Evolutionary conservation across 2,888 invertebrate species (phyloP).

Genomic region (Zaprionus obscuricornis): DNA sequence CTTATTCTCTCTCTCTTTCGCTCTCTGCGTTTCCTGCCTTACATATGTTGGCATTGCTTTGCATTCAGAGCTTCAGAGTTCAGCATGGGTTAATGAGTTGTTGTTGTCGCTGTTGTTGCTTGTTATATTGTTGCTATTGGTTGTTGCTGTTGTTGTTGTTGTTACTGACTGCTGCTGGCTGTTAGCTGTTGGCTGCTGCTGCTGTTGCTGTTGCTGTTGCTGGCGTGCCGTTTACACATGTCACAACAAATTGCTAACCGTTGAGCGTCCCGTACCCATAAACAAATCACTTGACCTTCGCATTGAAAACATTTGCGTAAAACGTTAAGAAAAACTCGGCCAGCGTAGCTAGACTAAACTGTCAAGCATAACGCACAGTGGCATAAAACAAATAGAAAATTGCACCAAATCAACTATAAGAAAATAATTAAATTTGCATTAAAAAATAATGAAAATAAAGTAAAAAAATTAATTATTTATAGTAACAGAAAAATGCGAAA

Average conservation of each 20-base stretch:
- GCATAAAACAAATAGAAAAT: background rate
- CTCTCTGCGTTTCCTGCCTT: constrained; percentile 17
- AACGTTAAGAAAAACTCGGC: constrained; percentile 46
- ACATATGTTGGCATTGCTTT: constrained; percentile 43
- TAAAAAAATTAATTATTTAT: background rate
- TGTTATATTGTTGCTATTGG: constrained; percentile 20
- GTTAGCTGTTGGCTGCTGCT: constrained; percentile 21
- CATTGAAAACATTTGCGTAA: constrained; percentile 61
- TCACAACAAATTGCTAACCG: constrained; percentile 77
- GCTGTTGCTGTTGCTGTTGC: constrained; percentile 31
- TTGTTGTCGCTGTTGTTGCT: constrained; percentile 49
- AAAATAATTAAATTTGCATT: no score
- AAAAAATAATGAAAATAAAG: background rate
- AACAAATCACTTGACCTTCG: constrained; percentile 72
- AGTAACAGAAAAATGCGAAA: no score
- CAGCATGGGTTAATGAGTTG: constrained; percentile 78
- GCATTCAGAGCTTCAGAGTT: constrained; percentile 56
- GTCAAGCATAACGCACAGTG: constrained; percentile 23
- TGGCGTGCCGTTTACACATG: constrained; percentile 68
- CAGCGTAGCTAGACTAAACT: constrained; percentile 18
- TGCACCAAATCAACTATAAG: background rate
- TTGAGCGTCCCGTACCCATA: constrained; percentile 51
- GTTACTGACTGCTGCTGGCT: constrained; percentile 21
- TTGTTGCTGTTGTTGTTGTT: constrained; percentile 19
- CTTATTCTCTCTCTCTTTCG: background rate